These are phyloP conservation scores for Pipistrellus pipistrellus DNA, from an alignment of 2,797 vertebrate genomes.

Conservation along the genomic window DNA sequence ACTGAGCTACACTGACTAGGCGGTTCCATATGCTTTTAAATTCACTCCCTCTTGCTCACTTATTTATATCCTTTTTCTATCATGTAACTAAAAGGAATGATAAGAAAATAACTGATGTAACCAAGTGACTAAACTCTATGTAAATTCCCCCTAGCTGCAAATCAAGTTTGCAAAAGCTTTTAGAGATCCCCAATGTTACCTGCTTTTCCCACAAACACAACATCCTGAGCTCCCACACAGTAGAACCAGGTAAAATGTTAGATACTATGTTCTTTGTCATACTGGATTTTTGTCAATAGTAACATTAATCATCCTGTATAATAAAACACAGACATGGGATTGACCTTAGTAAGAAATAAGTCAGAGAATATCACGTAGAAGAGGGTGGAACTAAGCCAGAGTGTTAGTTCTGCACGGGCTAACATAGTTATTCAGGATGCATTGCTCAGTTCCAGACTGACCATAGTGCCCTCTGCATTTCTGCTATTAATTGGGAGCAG, in stretches of 20 bases:
- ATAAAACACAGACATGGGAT: constrained; percentile 1
- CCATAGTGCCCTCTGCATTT: constrained; percentile 13
- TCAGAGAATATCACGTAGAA: not conserved
- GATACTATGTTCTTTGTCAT: not conserved
- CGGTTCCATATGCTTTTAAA: not conserved
- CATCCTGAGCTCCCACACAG: not conserved
- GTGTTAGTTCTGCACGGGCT: not conserved
- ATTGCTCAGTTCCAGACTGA: not conserved
- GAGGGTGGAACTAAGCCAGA: not conserved
- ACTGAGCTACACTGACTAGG: not conserved
- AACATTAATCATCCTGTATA: not conserved
- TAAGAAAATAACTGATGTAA: not conserved
- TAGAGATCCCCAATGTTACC: not conserved
- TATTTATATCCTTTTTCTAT: not conserved
- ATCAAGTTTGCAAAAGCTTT: not conserved
- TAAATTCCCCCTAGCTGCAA: constrained; percentile 3
- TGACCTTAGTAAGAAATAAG: constrained; percentile 29
- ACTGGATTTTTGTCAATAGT: not conserved
- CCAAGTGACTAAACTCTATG: not conserved
- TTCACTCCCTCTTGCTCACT: not conserved
- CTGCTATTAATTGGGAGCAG: not conserved
- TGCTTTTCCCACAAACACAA: not conserved
- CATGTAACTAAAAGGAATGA: not conserved
- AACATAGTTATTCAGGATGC: not conserved
- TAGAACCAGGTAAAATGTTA: not conserved